Base-by-base conservation (phyloP, 2,797 vertebrate genomes). In the Mus minutoides region DNA sequence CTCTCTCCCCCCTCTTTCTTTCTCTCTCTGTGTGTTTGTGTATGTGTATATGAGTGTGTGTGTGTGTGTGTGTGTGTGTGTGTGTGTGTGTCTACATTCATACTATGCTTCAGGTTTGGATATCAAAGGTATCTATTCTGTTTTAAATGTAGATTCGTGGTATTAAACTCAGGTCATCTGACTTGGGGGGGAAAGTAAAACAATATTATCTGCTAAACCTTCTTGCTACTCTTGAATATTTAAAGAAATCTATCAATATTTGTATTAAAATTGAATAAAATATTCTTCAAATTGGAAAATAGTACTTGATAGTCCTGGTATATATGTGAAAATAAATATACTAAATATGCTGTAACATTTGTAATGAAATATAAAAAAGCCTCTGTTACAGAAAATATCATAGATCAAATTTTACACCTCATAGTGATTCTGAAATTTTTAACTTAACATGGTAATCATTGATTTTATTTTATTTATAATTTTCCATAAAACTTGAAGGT, bases 131-230 rank as follows among this genome's bases (percentile, higher is more conserved):
- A 43, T 83, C 37, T 60, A 0, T 60, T 83, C 1, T 10, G 13
- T 83, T 16, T 7, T 5, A 26, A 29, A 1, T 60, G 3, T 82
- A 3, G 24, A 60, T 83, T 60, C 1, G 2, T 29, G n/a, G 21
- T 5, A 40, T 10, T 60, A 26, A 56, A 43, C 7, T 82, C 1
- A 29, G 12, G 24, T 82, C 13, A 40, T 29, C 22, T 17, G 22
- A 3, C 6, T 6, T 83, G 37, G 7, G 1, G 80, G 2, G 17
- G 29, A 40, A 14, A 83, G 26, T 7, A 69, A n/a, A 16, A 29
- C n/a, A n/a, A n/a, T 0, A 0, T 83, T 60, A 17, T 83, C 52
- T 29, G 4, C 7, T 40, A 14, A 40, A 43, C 3, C 13, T 26
- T 37, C 24, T 60, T 60, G 7, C 13, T 83, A 83, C 14, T 62